Evolutionary conservation across 2,888 invertebrate genomes (phyloP).

Genomic region (Eupelmus urozonus): DNA sequence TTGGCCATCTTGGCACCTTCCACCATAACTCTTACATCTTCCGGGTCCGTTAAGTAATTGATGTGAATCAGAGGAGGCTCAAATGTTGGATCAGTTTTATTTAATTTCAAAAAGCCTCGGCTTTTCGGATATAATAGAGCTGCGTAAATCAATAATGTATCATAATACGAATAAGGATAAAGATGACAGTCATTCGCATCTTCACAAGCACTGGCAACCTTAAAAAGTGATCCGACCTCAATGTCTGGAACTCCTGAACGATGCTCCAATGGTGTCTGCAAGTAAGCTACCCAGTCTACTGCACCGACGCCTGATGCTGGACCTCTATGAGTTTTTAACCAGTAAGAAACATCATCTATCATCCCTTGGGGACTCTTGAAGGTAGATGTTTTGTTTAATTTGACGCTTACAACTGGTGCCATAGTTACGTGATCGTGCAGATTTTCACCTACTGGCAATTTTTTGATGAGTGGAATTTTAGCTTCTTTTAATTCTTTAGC

Average conservation of each 20-base stretch:
- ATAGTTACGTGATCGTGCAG: slow-evolving; percentile 77
- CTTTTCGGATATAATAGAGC: slow-evolving; percentile 82
- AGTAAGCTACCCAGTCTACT: slow-evolving; percentile 80
- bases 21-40: slow-evolving; percentile 83
- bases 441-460: slow-evolving; percentile 78
- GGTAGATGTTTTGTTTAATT: slow-evolving; percentile 66
- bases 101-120: slow-evolving; percentile 82
- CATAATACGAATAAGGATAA: slow-evolving; percentile 82
- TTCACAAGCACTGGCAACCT: slow-evolving; percentile 81
- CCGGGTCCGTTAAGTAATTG: slow-evolving; percentile 81
- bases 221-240: slow-evolving; percentile 79
- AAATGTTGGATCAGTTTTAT: slow-evolving; percentile 84
- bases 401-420: slow-evolving; percentile 67
- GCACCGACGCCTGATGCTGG: slow-evolving; percentile 77
- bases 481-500: slow-evolving; percentile 65
- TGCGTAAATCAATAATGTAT: slow-evolving; percentile 81
- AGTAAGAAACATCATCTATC: slow-evolving; percentile 75
- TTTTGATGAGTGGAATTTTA: slow-evolving; percentile 72
- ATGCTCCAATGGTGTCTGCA: slow-evolving; percentile 79
- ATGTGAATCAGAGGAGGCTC: slow-evolving; percentile 87
- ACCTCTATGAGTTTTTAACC: slow-evolving; percentile 79
- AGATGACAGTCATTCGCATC: slow-evolving; percentile 77
- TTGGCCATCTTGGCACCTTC: slow-evolving; percentile 81
- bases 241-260: slow-evolving; percentile 80
- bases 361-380: slow-evolving; percentile 68